phyloP scores from a whole-genome alignment of 2,888 invertebrate genomes.

The Epirrita christyi region DNA sequence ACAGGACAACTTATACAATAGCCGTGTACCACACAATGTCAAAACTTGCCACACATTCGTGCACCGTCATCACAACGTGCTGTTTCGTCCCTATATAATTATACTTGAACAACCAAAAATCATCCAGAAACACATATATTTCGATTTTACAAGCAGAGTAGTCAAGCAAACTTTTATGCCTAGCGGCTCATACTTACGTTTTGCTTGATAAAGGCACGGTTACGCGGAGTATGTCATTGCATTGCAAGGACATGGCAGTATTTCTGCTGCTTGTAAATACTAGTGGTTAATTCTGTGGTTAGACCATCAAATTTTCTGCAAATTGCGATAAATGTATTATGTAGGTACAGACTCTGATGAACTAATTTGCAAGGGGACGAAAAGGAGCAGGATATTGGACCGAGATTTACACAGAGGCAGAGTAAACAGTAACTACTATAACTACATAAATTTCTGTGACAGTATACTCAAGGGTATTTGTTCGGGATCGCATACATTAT shows the following conservation, averaged over 20 bases:
- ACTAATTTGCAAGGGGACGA: slow-evolving; percentile 37
- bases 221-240: neutral
- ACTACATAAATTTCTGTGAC: slow-evolving; percentile 17
- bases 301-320: slow-evolving; percentile 20
- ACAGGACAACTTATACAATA: slow-evolving; percentile 14
- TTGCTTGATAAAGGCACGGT: no score
- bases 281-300: neutral
- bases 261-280: neutral
- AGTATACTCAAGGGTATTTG: slow-evolving; percentile 14
- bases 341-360: slow-evolving; percentile 30
- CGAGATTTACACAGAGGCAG: slow-evolving; percentile 22
- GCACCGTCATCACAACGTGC: slow-evolving; percentile 4
- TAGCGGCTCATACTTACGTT: no score
- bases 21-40: slow-evolving; percentile 13
- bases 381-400: slow-evolving; percentile 36
- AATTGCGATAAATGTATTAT: slow-evolving; percentile 38
- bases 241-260: neutral
- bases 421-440: slow-evolving; percentile 31
- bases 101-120: slow-evolving; percentile 6
- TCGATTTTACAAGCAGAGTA: neutral
- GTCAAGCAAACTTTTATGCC: neutral
- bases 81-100: neutral
- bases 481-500: slow-evolving; percentile 25
- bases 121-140: neutral
- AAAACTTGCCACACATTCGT: slow-evolving; percentile 8